Evolutionary conservation across 2,113 vertebrate genomes (phyloP), one percentile per base, ranked within the genome.

Genomic region (Spermophilus dauricus): DNA sequence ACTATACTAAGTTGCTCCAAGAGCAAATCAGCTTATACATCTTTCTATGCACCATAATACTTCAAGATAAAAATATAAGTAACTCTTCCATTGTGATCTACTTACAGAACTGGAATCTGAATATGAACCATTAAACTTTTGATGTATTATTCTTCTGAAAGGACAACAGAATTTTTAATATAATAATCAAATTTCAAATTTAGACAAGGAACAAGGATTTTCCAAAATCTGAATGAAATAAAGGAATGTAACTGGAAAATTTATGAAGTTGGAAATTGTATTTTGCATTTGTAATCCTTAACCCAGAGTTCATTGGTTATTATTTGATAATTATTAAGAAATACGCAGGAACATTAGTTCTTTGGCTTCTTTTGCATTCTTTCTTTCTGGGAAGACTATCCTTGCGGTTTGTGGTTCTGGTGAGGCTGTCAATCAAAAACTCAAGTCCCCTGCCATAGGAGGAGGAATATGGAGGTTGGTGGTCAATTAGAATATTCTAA

Each of bases 111-210:
- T 80, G 45, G 28, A 83, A 73, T 83, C 7, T 82, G 51, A 90
- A 90, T n/a, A 58, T 45, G 65, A 67, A 37, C 56, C n/a, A 88
- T 39, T 14, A 80, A 84, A 83, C 26, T 34, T 45, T 72, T 93
- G 69, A 58, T 8, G 4, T 14, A 2, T 13, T 81, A 69, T 58
- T 92, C 42, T 87, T 96, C 32, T 82, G 86, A 48, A 89, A 85
- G 85, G 83, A 91, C 5, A 75, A 45, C 0, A 65, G 4, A 22
- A n/a, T 53, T 70, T 70, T 72, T 72, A 88, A 78, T 85, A 85
- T 45, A 78, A 69, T 86, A 45, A 63, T 9, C 20, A 82, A 56
- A 26, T 53, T 76, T 53, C 37, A 83, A 73, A 91, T 93, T 96
- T 78, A 72, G 12, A 48, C 11, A 3, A 95, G 18, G 30, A 83